phyloP scores from a whole-genome alignment of 30 jellyfish, hydroid and myxozoan genomes.

The Aurelia sp. region DNA sequence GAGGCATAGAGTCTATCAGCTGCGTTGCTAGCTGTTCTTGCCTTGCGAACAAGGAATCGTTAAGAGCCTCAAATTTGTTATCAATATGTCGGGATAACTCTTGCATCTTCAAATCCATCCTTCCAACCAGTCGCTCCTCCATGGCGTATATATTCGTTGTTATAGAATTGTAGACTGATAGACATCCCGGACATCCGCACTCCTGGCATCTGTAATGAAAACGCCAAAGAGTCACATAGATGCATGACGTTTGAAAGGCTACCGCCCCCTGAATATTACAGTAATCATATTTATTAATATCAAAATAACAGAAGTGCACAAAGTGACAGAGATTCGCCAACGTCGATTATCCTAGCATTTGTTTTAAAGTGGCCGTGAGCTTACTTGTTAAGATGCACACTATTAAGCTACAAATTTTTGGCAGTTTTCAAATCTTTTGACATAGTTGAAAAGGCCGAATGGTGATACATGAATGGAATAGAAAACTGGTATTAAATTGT shows the following conservation, averaged over 20 bases:
- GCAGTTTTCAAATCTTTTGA: no score
- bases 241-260: background rate
- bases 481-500: no score
- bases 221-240: background rate
- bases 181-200: conserved; percentile 88
- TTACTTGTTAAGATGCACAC: no score
- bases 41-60: conserved; percentile 62
- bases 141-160: conserved; percentile 75
- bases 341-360: no score
- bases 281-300: no score
- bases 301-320: no score
- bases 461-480: no score
- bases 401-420: no score
- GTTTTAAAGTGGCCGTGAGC: no score
- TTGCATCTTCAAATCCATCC: conserved; percentile 71
- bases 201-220: conserved; percentile 62
- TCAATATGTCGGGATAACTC: conserved; percentile 66
- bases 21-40: conserved; percentile 62
- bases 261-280: no score
- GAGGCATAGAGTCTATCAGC: conserved; percentile 45
- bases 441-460: no score
- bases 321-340: no score
- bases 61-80: conserved; percentile 62
- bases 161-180: conserved; percentile 68
- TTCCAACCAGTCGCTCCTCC: conserved; percentile 76